Evolutionary conservation across 2,113 vertebrate genomes (phyloP), one percentile per base, ranked within the genome.

Genomic region (Microcebus tavaratra): DNA sequence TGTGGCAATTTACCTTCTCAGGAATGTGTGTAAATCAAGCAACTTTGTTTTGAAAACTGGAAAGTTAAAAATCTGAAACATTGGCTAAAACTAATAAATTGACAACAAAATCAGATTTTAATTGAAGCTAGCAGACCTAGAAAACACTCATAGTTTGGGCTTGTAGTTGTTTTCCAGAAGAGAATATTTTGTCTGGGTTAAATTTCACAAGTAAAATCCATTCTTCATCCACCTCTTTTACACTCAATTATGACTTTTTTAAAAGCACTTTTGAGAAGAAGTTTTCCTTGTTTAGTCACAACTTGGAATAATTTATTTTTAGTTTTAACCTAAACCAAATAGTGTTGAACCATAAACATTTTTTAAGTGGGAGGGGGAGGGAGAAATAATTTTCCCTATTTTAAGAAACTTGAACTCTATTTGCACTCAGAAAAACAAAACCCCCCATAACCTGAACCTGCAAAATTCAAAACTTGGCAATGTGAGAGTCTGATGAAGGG

Each of bases 211-310:
- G 42, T 31, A 92, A 95, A 88, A 90, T 5, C 3, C 57, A 68
- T 94, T 96, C 68, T 92, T 90, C 75, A 76, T 70, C 57, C 29
- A 85, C 55, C 45, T 89, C 42, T 34, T 96, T 95, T 55, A 57
- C 0, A 15, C 25, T 93, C 78, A 83, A 27, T 65, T 65, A 70
- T 39, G 18, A 90, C 36, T 84, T 86, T 94, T 88, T 83, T 96
- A 34, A 0, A 92, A 95, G 91, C 34, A 53, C 82, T 90, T 95
- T 93, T 91, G 59, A 88, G 72, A 31, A 89, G n/a, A 94, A 63
- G 10, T 59, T 97, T 97, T 93, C 95, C 97, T 97, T 97, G 82
- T 98, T 97, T 97, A 98, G 97, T 94, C 93, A 97, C 95, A 93
- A 83, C n/a, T 87, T 89, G 48, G 57, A 93, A 80, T 36, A 81